Evolutionary conservation across 1,140 invertebrate species (phyloP).

Genomic region (Caenorhabditis remanei): DNA sequence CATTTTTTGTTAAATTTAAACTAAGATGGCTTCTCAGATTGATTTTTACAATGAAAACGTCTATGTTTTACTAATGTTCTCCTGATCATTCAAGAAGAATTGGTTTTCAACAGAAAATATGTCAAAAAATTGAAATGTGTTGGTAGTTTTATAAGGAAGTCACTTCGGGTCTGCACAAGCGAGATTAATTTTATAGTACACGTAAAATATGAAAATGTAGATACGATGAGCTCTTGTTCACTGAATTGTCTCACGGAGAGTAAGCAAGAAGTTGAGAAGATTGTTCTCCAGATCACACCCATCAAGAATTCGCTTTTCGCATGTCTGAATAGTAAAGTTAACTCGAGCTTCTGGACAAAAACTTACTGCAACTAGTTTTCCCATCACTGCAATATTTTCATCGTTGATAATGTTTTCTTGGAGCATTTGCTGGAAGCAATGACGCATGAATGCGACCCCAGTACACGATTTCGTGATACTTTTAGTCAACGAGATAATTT

Average conservation of each 20-base stretch:
- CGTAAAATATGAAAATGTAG: neutral
- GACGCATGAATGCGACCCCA: slow-evolving; percentile 12
- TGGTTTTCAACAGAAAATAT: too few relatives aligned
- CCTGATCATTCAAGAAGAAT: too few relatives aligned
- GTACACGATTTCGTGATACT: slow-evolving; percentile 9
- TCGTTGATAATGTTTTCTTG: slow-evolving; percentile 12
- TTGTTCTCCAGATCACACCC: slow-evolving; percentile 44
- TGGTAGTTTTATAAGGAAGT: too few relatives aligned
- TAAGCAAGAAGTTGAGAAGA: slow-evolving; percentile 17
- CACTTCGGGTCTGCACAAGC: too few relatives aligned
- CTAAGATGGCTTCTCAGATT: too few relatives aligned
- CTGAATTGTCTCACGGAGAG: slow-evolving; percentile 14
- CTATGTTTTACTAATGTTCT: too few relatives aligned
- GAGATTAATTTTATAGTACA: neutral
- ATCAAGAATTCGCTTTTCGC: slow-evolving; percentile 35
- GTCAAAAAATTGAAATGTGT: too few relatives aligned
- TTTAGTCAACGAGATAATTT: slow-evolving; percentile 8
- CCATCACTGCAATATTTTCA: slow-evolving; percentile 24
- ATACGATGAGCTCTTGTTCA: neutral
- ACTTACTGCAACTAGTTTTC: slow-evolving; percentile 31
- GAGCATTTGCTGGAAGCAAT: slow-evolving; percentile 4
- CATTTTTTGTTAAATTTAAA: too few relatives aligned
- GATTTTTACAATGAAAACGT: too few relatives aligned
- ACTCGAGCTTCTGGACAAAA: neutral
- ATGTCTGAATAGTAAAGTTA: slow-evolving; percentile 16